A percentile compares a stretch with the other conserved stretches of the same genome.
phyloP scores from a whole-genome alignment of 2,797 vertebrate species.

The Pygocentrus nattereri region DNA sequence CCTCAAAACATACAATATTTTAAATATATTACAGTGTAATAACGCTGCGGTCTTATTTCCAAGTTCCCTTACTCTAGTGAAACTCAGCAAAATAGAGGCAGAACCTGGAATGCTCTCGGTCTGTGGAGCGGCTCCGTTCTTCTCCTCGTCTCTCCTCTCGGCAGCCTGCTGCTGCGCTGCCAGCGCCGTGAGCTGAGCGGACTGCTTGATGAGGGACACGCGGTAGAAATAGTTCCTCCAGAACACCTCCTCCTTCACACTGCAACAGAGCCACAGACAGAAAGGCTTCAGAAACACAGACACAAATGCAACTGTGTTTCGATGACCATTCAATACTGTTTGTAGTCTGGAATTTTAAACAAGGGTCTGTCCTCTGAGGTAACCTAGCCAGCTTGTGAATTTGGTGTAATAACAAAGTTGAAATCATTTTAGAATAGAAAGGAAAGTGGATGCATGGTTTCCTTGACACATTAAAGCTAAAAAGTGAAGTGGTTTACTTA shows the following conservation, averaged over 20 bases:
- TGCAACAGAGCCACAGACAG: conserved; percentile 59
- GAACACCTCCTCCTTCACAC: conserved; percentile 92
- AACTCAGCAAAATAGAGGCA: neutral
- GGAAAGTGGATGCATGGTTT: no score
- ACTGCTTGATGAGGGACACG: conserved; percentile 93
- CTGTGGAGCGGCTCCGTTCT: conserved; percentile 60
- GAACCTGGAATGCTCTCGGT: conserved; percentile 77
- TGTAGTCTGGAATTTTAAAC: no score
- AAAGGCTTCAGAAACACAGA: neutral
- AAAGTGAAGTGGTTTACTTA: no score
- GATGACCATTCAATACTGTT: no score
- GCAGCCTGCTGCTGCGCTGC: conserved; percentile 87
- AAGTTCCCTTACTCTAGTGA: neutral
- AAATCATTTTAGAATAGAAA: no score
- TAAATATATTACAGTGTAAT: no score
- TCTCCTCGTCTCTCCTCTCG: conserved; percentile 74
- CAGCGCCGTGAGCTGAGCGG: conserved; percentile 88
- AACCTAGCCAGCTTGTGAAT: no score
- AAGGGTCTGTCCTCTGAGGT: no score
- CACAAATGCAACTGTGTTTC: neutral
- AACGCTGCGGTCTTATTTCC: no score
- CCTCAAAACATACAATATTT: no score
- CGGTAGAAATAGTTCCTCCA: conserved; percentile 98
- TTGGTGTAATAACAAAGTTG: no score
- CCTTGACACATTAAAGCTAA: no score